Percentiles rank a stretch among this genome's conserved stretches.
Evolutionary conservation across 2,113 vertebrate genomes (phyloP).

Genomic region (Amphilophus citrinellus): DNA sequence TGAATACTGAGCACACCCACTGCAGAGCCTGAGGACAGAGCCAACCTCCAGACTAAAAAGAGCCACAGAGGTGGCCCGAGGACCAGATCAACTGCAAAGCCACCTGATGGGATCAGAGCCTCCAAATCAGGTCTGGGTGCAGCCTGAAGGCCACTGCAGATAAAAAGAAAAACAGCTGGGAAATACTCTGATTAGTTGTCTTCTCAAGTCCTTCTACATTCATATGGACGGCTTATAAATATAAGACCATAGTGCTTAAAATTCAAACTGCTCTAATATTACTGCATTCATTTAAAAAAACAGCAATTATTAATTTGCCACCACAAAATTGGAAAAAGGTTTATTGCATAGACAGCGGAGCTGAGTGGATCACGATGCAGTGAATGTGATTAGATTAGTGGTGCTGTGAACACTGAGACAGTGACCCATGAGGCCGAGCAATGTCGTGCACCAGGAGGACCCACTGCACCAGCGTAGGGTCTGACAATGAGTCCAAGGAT

Average conservation of each 20-base stretch:
- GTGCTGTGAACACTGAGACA: not conserved
- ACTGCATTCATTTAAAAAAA: not conserved
- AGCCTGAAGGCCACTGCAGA: not conserved
- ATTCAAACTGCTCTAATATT: not conserved
- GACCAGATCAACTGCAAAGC: not conserved
- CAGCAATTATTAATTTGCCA: not conserved
- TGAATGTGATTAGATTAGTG: not conserved
- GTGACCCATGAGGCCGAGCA: not conserved
- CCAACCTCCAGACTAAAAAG: not conserved
- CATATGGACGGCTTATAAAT: not conserved
- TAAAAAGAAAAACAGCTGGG: not conserved
- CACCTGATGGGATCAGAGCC: not conserved
- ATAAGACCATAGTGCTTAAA: not conserved
- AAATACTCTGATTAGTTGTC: not conserved
- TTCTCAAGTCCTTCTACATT: not conserved
- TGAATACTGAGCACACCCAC: slow-evolving; percentile 81
- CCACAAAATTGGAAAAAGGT: not conserved
- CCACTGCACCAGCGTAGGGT: not conserved
- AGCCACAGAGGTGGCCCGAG: not conserved
- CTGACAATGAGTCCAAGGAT: no score
- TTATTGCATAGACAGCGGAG: not conserved
- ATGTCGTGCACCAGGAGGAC: no score
- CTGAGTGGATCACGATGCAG: not conserved
- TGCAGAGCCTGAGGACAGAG: slow-evolving; percentile 70
- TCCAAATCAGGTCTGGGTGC: not conserved